Evolutionary conservation across 2,797 vertebrate species (phyloP), one percentile per base, ranked within the genome.

Genomic region (Cyclopterus lumpus): DNA sequence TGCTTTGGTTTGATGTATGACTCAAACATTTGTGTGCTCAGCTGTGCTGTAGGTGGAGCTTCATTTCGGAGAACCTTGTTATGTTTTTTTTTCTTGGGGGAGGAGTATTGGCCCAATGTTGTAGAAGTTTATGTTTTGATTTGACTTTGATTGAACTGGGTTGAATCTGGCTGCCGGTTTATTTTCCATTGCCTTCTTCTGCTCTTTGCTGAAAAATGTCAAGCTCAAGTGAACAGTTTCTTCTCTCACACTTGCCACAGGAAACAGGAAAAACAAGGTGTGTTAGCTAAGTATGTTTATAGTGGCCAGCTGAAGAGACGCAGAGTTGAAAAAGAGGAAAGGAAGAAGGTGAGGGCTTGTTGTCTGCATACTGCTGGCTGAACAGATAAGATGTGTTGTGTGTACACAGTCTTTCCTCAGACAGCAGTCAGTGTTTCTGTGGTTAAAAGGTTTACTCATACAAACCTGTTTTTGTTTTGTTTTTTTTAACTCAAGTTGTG

Each of bases 41-140:
- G 85, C 84, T 86, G 85, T 72, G 73, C 46, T 79, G 87, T 80
- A 88, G 92, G 90, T 83, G 92, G 91, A 90, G 91, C 92, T 83
- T 77, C 61, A 28, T 73, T 86, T 62, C 77, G 81, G 81, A 91
- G 72, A 83, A 82, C 55, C 72, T 53, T 79, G 63, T 68, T 67
- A 65, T 44, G 65, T n/a, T 61, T 26, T 6, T 26, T 6, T 26
- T 62, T 73, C 53, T 69, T n/a, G 28, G 65, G 84, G 88, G 88
- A 79, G 87, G 80, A 77, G 83, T 79, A 38, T 66, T 70, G 64
- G 77, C 75, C 71, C 64, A 81, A 67, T 81, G 78, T 86, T 74
- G 77, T 75, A 73, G 63, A 87, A 84, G 83, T 80, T 87, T 58
- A 83, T 84, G 48, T 87, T 89, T 85, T 71, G 67, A 80, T 87